Evolutionary conservation across 2,113 vertebrate genomes (phyloP).

Genomic region (Clarias magur): DNA sequence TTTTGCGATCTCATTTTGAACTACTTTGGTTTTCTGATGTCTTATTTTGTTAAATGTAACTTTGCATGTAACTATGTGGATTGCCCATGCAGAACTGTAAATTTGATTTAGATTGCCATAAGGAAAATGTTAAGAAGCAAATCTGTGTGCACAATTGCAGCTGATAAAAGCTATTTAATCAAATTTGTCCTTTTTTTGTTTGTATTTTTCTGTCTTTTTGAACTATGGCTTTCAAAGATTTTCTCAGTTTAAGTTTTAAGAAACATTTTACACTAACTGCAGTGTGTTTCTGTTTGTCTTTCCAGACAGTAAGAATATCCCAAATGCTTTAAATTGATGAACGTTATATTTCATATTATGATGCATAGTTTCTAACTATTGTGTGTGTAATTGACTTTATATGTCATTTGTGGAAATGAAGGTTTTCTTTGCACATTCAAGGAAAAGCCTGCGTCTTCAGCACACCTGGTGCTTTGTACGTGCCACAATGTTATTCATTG

Average conservation of each 20-base stretch:
- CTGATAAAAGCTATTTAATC: background rate
- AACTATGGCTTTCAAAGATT: background rate
- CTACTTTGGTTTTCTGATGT: background rate
- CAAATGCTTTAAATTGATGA: background rate
- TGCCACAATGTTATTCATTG: constrained; percentile 70
- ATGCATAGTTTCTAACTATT: background rate
- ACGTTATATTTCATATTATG: background rate
- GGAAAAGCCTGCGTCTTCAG: constrained; percentile 31
- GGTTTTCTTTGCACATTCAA: background rate
- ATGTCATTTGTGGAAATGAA: constrained; percentile 22
- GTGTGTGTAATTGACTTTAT: constrained; percentile 32
- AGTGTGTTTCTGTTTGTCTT: background rate
- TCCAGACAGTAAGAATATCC: background rate
- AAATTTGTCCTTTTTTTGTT: background rate
- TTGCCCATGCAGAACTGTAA: background rate
- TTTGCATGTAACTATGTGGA: background rate
- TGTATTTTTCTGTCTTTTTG: background rate
- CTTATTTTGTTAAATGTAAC: background rate
- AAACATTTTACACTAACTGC: background rate
- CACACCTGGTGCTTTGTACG: constrained; percentile 65
- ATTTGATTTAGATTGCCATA: background rate
- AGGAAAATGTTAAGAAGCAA: background rate
- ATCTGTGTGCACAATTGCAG: background rate
- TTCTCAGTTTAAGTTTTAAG: background rate
- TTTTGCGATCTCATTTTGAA: background rate